A percentile compares a stretch with the other conserved stretches of the same genome.
Conservation (phyloP, 2,888 invertebrate species). For the Trachelus tabidus region DNA sequence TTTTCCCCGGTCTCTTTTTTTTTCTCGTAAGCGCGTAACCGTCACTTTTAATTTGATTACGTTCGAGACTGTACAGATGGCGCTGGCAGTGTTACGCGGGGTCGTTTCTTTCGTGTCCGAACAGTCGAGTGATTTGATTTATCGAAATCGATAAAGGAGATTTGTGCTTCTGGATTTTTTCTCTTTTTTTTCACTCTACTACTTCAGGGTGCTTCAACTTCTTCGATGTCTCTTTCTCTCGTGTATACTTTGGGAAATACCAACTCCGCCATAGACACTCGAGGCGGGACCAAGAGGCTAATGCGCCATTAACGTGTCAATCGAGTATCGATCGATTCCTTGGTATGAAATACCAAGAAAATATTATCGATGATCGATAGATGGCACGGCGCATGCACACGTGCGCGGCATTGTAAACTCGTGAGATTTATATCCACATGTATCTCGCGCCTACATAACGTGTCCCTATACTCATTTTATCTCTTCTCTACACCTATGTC, state of each 20-base stretch:
- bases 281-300: background rate
- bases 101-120: background rate
- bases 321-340: background rate
- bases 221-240: background rate
- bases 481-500: background rate
- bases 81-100: background rate
- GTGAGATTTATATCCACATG: background rate
- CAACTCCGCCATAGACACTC: background rate
- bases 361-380: background rate
- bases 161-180: background rate
- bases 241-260: background rate
- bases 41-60: background rate
- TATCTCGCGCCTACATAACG: background rate
- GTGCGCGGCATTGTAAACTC: background rate
- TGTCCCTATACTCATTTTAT: background rate
- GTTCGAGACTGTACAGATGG: background rate
- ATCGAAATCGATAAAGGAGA: background rate
- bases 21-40: background rate
- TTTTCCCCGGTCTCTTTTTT: background rate
- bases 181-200: too few relatives aligned
- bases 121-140: background rate
- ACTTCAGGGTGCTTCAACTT: background rate
- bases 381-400: background rate
- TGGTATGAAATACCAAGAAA: background rate
- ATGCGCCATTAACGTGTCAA: constrained; percentile 3